Evolutionary conservation across 2,113 vertebrate genomes (phyloP).

Genomic region (Bubo scandiacus): DNA sequence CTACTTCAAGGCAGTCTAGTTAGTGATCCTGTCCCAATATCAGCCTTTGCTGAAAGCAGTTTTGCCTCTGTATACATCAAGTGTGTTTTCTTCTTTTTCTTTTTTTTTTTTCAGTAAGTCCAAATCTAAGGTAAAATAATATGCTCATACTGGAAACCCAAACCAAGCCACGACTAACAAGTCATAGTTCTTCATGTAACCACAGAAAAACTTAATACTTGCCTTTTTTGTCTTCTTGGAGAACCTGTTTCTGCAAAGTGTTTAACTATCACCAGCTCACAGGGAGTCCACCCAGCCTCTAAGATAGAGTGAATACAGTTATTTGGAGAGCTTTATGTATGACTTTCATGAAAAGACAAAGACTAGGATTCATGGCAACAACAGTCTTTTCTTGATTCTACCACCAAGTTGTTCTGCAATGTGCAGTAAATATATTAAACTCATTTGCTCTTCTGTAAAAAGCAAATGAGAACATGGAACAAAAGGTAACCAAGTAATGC

Average conservation of each 20-base stretch:
- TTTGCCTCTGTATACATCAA: background rate
- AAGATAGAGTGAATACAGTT: background rate
- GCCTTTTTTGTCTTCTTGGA: background rate
- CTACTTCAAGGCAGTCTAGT: background rate
- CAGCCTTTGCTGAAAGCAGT: background rate
- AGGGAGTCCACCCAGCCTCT: background rate
- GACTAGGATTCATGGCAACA: background rate
- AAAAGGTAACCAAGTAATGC: background rate
- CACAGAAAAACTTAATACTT: background rate
- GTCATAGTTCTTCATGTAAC: background rate
- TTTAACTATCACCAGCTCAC: background rate
- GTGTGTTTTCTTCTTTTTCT: background rate
- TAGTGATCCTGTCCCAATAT: background rate
- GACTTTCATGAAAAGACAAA: background rate
- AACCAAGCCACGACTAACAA: background rate
- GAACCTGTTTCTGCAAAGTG: background rate
- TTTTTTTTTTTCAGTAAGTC: fast-evolving
- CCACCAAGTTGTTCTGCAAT: background rate
- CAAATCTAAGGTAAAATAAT: background rate
- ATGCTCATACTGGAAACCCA: background rate
- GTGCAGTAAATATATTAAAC: background rate
- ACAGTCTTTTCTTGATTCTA: background rate
- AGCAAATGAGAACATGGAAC: background rate
- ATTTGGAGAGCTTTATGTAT: background rate
- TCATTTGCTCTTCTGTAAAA: background rate